Evolutionary conservation across 2,113 vertebrate genomes (phyloP).

Genomic region (Paedocypris sp.): DNA sequence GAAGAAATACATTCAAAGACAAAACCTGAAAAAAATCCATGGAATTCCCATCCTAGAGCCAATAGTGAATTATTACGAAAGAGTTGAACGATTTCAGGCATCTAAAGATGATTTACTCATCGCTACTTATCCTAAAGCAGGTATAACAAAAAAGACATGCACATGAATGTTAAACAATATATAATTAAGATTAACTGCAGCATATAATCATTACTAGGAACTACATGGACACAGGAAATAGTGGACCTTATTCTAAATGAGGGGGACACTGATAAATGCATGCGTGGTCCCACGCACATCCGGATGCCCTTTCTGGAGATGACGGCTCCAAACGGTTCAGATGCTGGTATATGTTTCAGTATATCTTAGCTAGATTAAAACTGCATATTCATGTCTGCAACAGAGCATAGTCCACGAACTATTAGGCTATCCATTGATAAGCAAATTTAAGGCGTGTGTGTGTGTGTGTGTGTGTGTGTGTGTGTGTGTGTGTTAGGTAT

Average conservation of each 20-base stretch:
- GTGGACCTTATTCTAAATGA: slow-evolving; percentile 43
- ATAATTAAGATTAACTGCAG: background rate
- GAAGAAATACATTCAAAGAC: background rate
- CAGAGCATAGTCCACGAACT: too few species aligned
- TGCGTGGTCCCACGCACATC: slow-evolving; percentile 20
- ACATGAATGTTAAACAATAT: background rate
- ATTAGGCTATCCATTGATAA: too few species aligned
- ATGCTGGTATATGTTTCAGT: slow-evolving; percentile 1
- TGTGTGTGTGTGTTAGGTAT: slow-evolving; percentile 5
- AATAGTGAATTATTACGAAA: slow-evolving; percentile 22
- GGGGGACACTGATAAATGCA: slow-evolving; percentile 27
- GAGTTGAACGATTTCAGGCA: slow-evolving; percentile 38
- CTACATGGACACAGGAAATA: slow-evolving; percentile 56
- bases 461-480: too few species aligned
- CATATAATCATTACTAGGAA: slow-evolving; percentile 35
- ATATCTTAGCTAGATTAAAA: too few species aligned
- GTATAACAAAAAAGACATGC: background rate
- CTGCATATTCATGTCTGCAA: too few species aligned
- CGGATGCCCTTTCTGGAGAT: slow-evolving; percentile 39
- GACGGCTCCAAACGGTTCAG: background rate
- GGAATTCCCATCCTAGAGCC: slow-evolving; percentile 32
- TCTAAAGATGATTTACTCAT: slow-evolving; percentile 43
- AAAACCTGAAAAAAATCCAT: background rate
- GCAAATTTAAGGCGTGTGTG: too few species aligned
- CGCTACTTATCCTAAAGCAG: slow-evolving; percentile 47